Evolutionary conservation across 2,113 vertebrate species (phyloP).

Genomic region (Trichomycterus rosablanca): DNA sequence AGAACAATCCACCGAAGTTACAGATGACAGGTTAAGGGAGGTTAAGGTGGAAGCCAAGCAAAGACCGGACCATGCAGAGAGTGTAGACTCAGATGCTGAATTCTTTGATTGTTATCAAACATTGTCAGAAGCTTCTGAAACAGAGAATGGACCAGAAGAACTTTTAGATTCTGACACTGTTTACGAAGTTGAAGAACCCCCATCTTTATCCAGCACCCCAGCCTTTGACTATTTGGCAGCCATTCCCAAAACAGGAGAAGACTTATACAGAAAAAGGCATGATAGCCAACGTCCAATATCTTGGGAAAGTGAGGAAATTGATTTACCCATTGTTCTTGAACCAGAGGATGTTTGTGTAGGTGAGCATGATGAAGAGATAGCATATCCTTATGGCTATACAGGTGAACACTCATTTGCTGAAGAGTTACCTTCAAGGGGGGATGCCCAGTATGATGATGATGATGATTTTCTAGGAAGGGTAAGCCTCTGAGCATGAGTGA

Average conservation of each 20-base stretch:
- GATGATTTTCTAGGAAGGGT: slow-evolving; percentile 79
- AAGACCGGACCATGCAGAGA: slow-evolving; percentile 32
- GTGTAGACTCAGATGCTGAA: slow-evolving; percentile 59
- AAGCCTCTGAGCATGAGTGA: slow-evolving; percentile 62
- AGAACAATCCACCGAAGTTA: background rate
- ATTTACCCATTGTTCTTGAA: slow-evolving; percentile 72
- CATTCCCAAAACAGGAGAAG: slow-evolving; percentile 8
- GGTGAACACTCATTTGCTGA: slow-evolving; percentile 61
- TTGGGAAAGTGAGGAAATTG: slow-evolving; percentile 54
- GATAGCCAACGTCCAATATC: slow-evolving; percentile 49
- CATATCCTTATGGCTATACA: slow-evolving; percentile 58
- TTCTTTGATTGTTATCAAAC: slow-evolving; percentile 65
- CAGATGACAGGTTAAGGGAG: background rate
- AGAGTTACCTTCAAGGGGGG: slow-evolving; percentile 65
- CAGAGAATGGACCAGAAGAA: slow-evolving; percentile 22
- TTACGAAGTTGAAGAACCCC: slow-evolving; percentile 55
- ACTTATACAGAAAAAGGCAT: slow-evolving; percentile 28
- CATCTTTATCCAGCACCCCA: slow-evolving; percentile 47
- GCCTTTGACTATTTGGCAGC: slow-evolving; percentile 26
- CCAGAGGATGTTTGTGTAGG: slow-evolving; percentile 60
- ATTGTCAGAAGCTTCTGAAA: slow-evolving; percentile 58
- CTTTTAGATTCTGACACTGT: slow-evolving; percentile 2
- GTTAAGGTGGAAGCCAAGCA: slow-evolving; percentile 6
- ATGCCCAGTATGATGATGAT: slow-evolving; percentile 59
- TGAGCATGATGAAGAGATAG: slow-evolving; percentile 43